These are phyloP conservation scores for Spilarctia lutea DNA, from an alignment of 2,888 invertebrate genomes.

Conservation along the genomic window DNA sequence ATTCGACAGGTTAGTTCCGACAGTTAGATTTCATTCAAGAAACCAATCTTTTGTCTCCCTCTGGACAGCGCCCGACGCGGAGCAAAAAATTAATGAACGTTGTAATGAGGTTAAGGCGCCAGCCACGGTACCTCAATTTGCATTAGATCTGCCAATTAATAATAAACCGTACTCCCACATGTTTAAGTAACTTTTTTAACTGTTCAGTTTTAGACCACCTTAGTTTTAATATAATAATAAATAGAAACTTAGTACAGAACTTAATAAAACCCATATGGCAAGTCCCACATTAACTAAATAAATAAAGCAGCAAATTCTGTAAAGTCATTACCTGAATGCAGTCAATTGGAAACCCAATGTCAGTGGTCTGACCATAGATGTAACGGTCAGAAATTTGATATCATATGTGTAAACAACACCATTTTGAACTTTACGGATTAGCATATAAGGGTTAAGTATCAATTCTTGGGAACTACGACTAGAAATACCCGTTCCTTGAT, in stretches of 20 bases:
- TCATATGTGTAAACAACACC: constrained; percentile 26
- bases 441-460: constrained; percentile 21
- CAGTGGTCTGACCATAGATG: constrained; percentile 56
- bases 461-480: constrained; percentile 40
- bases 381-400: constrained; percentile 66
- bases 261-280: neutral
- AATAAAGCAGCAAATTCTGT: constrained; percentile 39
- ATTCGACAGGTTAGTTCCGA: neutral
- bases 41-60: neutral
- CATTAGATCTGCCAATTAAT: neutral
- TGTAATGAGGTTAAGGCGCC: constrained; percentile 41
- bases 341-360: constrained; percentile 54
- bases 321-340: constrained; percentile 45
- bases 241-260: neutral
- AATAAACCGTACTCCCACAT: neutral
- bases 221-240: neutral
- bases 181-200: neutral
- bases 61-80: constrained; percentile 37
- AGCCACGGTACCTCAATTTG: constrained; percentile 32
- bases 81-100: constrained; percentile 48
- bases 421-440: constrained; percentile 42
- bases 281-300: constrained; percentile 27
- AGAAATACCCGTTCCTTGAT: constrained; percentile 53
- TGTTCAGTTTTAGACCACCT: neutral
- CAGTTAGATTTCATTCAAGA: constrained; percentile 60